phyloP scores from a whole-genome alignment of 2,113 vertebrate genomes.

The Tragelaphus imberbis region DNA sequence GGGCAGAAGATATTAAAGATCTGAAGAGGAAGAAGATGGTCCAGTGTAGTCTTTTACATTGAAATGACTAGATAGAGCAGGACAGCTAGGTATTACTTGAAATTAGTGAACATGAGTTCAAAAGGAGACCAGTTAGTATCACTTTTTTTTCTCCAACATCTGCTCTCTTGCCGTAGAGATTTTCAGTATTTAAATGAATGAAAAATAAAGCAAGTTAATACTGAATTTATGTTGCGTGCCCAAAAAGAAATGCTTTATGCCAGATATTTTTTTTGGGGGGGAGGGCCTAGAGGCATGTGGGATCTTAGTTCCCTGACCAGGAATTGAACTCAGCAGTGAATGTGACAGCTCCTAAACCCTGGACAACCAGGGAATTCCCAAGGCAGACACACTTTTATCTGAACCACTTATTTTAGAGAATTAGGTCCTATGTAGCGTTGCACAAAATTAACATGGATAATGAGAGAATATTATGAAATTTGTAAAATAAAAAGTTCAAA shows the following conservation, averaged over 20 bases:
- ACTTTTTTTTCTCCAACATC: neutral
- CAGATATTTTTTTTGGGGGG: neutral
- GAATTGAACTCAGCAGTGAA: neutral
- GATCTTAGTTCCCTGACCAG: neutral
- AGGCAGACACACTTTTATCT: neutral
- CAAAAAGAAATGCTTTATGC: neutral
- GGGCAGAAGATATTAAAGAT: neutral
- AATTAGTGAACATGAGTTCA: neutral
- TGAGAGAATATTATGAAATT: neutral
- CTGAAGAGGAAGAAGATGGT: neutral
- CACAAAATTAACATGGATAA: neutral
- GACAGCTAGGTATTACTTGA: neutral
- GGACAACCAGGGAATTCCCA: accelerated
- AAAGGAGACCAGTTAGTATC: neutral
- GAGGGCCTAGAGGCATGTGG: no score
- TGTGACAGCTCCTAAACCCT: neutral
- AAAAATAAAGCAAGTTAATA: neutral
- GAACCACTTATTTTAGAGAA: neutral
- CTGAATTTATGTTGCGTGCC: neutral
- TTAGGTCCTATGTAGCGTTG: neutral
- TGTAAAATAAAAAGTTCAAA: neutral
- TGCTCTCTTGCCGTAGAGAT: neutral
- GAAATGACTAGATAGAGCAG: neutral
- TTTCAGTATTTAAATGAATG: neutral
- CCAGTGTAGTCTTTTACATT: neutral